phyloP scores from a whole-genome alignment of 2,113 vertebrate genomes.

The Haliaeetus leucogaster region DNA sequence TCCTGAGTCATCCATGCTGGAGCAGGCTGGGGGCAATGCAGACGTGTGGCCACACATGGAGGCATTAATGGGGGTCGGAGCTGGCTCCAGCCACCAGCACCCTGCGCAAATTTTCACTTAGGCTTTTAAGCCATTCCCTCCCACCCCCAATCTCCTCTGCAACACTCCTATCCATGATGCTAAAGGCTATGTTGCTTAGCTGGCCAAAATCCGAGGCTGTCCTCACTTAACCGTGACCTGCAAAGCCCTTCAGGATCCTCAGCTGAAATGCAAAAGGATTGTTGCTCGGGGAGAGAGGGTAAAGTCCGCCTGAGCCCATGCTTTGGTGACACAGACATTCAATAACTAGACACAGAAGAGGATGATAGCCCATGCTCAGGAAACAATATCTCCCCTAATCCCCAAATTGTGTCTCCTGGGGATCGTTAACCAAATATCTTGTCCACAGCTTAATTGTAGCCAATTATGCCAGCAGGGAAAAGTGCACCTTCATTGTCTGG shows the following conservation, averaged over 20 bases:
- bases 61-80: neutral
- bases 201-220: neutral
- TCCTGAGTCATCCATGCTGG: neutral
- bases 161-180: accelerated
- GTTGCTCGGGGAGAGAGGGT: neutral
- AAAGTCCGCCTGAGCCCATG: accelerated
- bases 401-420: constrained; percentile 19
- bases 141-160: neutral
- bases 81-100: neutral
- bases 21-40: neutral
- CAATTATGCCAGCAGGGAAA: neutral
- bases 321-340: neutral
- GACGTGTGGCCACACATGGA: neutral
- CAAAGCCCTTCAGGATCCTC: neutral
- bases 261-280: neutral
- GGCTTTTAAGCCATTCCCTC: neutral
- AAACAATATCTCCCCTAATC: neutral
- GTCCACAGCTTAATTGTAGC: constrained; percentile 13
- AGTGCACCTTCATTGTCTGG: neutral
- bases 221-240: neutral
- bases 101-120: neutral
- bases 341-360: neutral
- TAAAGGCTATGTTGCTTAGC: neutral
- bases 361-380: neutral
- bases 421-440: constrained; percentile 20